Evolutionary conservation across 2,113 vertebrate species (phyloP).

Genomic region (Montifringilla adamsi): DNA sequence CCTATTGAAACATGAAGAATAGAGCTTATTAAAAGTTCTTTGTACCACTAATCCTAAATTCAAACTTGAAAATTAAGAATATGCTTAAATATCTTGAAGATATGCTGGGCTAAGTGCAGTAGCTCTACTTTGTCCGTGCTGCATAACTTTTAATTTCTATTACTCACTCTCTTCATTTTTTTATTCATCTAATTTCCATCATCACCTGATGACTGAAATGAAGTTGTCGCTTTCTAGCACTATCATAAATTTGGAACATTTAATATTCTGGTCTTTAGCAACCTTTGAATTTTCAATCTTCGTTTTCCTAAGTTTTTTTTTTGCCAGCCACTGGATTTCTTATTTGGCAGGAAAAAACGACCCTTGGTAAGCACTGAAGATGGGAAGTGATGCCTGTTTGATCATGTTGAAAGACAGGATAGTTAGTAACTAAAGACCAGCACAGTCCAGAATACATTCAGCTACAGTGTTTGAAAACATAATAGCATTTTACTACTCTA

Average conservation of each 20-base stretch:
- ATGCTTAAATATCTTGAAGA: neutral
- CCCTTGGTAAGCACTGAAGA: rapidly evolving
- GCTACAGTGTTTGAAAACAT: neutral
- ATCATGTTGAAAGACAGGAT: neutral
- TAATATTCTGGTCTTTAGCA: neutral
- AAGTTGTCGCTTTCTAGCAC: neutral
- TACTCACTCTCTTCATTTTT: neutral
- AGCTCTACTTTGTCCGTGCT: neutral
- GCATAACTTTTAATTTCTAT: neutral
- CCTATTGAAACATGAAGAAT: neutral
- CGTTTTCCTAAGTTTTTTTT: neutral
- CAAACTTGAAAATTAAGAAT: neutral
- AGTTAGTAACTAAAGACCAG: neutral
- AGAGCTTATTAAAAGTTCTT: neutral
- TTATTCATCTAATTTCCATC: neutral
- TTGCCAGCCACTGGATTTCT: neutral
- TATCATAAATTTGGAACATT: neutral
- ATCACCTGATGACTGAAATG: neutral
- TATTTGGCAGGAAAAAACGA: neutral
- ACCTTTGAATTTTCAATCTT: neutral
- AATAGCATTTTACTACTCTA: neutral
- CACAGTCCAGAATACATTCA: neutral
- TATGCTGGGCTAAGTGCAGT: neutral
- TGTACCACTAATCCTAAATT: neutral
- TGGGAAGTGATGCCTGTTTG: neutral